phyloP scores from a whole-genome alignment of 2,113 vertebrate species.

The Herpailurus yagouaroundi region DNA sequence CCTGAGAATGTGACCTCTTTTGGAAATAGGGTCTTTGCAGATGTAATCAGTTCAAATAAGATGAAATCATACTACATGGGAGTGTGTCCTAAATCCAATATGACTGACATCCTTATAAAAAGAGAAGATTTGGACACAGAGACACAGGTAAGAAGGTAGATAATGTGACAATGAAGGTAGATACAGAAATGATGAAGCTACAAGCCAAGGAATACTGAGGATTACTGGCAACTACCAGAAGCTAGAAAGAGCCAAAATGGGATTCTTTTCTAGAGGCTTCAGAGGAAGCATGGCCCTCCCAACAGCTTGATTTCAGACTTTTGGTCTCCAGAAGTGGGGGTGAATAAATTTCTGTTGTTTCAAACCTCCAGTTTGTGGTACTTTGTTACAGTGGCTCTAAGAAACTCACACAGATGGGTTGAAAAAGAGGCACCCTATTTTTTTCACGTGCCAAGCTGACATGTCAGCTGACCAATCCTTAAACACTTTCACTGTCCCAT shows the following conservation, averaged over 20 bases:
- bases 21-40: not conserved
- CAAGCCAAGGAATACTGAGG: not conserved
- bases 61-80: not conserved
- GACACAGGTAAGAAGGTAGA: not conserved
- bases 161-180: not conserved
- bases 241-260: not conserved
- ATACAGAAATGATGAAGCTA: not conserved
- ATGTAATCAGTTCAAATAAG: not conserved
- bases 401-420: not conserved
- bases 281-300: not conserved
- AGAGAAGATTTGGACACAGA: not conserved
- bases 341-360: not conserved
- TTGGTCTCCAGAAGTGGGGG: not conserved
- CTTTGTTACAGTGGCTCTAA: not conserved
- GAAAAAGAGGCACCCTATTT: not conserved
- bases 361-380: not conserved
- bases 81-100: not conserved
- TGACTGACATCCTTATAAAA: not conserved
- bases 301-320: not conserved
- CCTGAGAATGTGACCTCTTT: not conserved
- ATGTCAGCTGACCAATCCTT: not conserved
- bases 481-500: constrained; percentile 34
- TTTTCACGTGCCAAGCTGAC: not conserved
- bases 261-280: not conserved
- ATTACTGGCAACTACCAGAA: not conserved